Evolutionary conservation across 2,888 invertebrate genomes (phyloP).

Genomic region (Drosophila conformis): DNA sequence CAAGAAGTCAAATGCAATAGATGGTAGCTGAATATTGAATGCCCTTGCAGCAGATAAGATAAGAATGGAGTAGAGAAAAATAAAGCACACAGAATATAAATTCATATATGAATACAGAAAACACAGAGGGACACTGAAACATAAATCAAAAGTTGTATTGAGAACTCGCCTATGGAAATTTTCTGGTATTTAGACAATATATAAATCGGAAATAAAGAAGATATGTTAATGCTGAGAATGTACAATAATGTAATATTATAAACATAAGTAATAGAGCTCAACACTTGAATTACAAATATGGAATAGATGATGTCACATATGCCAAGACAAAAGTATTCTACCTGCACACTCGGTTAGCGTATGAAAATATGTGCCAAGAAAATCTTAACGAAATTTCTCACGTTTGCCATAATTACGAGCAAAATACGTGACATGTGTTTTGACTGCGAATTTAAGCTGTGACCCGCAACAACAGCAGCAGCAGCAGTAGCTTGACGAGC

Average conservation of each 20-base stretch:
- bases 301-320: background rate
- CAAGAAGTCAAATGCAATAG: background rate
- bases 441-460: constrained; percentile 70
- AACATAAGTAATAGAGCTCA: background rate
- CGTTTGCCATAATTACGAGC: constrained; percentile 81
- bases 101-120: background rate
- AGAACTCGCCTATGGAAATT: background rate
- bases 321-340: background rate
- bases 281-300: background rate
- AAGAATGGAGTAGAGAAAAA: background rate
- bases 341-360: constrained; percentile 30
- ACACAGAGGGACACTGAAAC: background rate
- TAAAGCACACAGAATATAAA: background rate
- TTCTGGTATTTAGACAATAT: background rate
- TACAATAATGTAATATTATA: background rate
- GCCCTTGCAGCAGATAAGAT: constrained; percentile 5
- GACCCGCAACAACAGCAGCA: constrained; percentile 23
- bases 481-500: constrained; percentile 51
- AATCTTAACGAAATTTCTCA: constrained; percentile 82
- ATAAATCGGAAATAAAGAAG: background rate
- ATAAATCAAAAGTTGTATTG: background rate
- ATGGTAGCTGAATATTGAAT: background rate
- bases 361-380: constrained; percentile 69
- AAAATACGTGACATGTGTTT: constrained; percentile 81
- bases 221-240: background rate